A percentile compares a stretch with the other conserved stretches of the same genome.
These are phyloP conservation scores for Mus spicilegus DNA, from an alignment of 2,113 vertebrate species.

Conservation along the genomic window DNA sequence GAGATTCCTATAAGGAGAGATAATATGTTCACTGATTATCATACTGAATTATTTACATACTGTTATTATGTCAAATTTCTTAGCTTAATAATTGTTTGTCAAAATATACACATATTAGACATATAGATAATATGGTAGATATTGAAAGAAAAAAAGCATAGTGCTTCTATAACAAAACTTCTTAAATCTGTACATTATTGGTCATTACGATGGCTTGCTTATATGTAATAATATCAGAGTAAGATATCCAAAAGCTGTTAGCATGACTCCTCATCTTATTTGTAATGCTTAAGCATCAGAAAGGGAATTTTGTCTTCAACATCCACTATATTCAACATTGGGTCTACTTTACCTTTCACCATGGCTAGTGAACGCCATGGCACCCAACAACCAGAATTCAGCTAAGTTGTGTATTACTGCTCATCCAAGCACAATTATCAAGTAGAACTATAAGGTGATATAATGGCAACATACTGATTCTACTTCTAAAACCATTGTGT, in stretches of 20 bases:
- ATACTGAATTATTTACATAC: not conserved
- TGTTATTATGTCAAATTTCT: not conserved
- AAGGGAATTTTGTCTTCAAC: not conserved
- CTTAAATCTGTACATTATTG: not conserved
- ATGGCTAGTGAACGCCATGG: not conserved
- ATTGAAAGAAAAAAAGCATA: not conserved
- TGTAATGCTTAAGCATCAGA: not conserved
- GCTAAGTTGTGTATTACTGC: not conserved
- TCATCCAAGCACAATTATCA: not conserved
- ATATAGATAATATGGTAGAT: not conserved
- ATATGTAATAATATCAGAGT: not conserved
- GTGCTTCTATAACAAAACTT: not conserved
- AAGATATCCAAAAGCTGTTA: not conserved
- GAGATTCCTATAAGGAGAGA: constrained; percentile 93
- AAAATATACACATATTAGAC: not conserved
- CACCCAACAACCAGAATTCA: not conserved
- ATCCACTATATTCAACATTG: not conserved
- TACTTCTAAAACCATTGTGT: not conserved
- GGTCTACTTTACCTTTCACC: not conserved
- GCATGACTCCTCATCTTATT: not conserved
- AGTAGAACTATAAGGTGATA: not conserved
- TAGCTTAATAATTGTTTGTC: constrained; percentile 24
- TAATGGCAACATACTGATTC: not conserved
- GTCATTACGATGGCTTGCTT: not conserved
- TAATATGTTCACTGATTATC: constrained; percentile 57